Percentiles rank a stretch among this genome's conserved stretches.
These are phyloP conservation scores for Anorthoa munda DNA, from an alignment of 2,888 invertebrate species.

Conservation along the genomic window DNA sequence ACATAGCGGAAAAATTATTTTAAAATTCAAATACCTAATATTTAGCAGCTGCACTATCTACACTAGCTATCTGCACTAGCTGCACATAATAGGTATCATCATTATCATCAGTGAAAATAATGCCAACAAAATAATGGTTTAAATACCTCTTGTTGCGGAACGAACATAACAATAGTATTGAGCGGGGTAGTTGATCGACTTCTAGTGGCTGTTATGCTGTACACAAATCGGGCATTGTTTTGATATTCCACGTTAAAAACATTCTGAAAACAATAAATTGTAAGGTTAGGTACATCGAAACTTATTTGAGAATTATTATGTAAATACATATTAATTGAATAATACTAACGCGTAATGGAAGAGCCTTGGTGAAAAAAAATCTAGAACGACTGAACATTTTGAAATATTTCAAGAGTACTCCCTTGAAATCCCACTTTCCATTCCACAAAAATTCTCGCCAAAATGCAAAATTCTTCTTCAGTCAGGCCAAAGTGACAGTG, in stretches of 20 bases:
- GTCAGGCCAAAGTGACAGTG: neutral
- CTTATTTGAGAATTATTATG: constrained; percentile 40
- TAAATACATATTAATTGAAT: constrained; percentile 43
- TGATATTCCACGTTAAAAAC: constrained; percentile 82
- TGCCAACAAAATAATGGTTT: neutral
- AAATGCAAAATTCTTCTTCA: constrained; percentile 38
- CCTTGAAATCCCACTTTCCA: constrained; percentile 65
- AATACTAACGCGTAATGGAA: constrained; percentile 80
- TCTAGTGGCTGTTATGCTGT: constrained; percentile 81
- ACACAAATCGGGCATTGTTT: constrained; percentile 83
- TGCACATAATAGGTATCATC: no score
- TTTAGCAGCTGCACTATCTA: no score
- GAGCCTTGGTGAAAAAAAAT: constrained; percentile 80
- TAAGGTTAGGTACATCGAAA: constrained; percentile 69
- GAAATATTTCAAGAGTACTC: constrained; percentile 54
- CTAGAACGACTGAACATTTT: constrained; percentile 88
- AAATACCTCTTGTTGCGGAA: constrained; percentile 99
- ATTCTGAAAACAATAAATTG: constrained; percentile 81
- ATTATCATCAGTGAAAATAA: no score
- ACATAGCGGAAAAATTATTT: no score
- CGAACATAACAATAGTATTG: constrained; percentile 98
- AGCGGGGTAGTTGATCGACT: constrained; percentile 93
- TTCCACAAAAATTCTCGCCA: constrained; percentile 62
- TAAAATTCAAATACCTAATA: no score
- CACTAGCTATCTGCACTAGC: no score